phyloP scores from a whole-genome alignment of 92 coral and sea anemone genomes.

The Scolanthus callimorphus region DNA sequence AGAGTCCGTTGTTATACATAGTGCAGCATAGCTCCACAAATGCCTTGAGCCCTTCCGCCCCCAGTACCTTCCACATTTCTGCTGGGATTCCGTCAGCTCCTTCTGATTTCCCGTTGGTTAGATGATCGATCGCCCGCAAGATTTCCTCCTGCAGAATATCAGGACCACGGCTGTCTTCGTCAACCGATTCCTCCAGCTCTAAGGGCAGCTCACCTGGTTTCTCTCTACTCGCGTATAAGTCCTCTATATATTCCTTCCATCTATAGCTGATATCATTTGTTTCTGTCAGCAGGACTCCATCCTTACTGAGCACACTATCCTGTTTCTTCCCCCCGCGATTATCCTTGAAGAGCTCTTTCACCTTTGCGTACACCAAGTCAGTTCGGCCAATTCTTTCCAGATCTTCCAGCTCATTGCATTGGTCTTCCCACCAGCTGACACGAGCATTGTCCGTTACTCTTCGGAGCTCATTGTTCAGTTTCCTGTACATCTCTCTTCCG shows the following conservation, averaged over 20 bases:
- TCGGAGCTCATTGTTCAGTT: conserved; percentile 19
- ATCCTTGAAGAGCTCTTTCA: conserved; percentile 15
- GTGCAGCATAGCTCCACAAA: too few relatives aligned
- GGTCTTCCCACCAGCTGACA: conserved; percentile 19
- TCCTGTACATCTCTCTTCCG: conserved; percentile 14
- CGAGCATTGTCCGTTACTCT: conserved; percentile 23
- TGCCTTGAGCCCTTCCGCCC: conserved; percentile 18
- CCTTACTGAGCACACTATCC: conserved; percentile 13
- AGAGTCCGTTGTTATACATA: too few relatives aligned
- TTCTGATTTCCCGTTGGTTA: conserved; percentile 21
- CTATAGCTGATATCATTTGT: conserved; percentile 6
- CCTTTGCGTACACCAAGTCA: conserved; percentile 14
- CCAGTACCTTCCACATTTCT: conserved; percentile 26
- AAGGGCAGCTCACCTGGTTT: conserved; percentile 15
- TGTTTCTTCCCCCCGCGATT: conserved; percentile 15
- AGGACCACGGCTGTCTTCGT: conserved; percentile 7
- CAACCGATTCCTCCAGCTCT: conserved; percentile 19
- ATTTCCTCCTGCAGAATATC: conserved; percentile 1
- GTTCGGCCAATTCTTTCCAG: conserved; percentile 16
- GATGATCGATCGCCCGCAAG: conserved; percentile 7
- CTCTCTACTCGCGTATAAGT: conserved; percentile 28
- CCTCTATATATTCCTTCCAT: conserved; percentile 24
- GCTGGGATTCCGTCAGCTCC: conserved; percentile 33
- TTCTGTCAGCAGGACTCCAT: conserved; percentile 17
- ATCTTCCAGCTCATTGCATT: conserved; percentile 20